These are phyloP conservation scores for Sceloporus undulatus DNA, from an alignment of 2,113 vertebrate genomes.

Conservation along the genomic window DNA sequence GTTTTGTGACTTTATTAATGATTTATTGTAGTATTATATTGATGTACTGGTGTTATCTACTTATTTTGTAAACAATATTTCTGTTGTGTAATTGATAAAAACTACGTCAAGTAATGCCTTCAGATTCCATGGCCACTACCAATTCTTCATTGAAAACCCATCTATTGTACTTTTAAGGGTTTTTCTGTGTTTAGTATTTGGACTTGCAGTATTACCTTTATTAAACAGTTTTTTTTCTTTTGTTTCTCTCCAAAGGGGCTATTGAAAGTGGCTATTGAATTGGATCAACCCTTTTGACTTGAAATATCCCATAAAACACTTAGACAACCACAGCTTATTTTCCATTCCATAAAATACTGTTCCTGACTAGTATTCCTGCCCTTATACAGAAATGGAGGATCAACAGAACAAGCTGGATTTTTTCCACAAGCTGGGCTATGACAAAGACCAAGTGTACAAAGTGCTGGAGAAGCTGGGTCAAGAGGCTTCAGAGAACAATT, in stretches of 20 bases:
- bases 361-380: background rate
- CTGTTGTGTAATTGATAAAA: background rate
- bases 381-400: conserved; percentile 68
- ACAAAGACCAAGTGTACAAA: conserved; percentile 80
- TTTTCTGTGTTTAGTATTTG: background rate
- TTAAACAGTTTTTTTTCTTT: background rate
- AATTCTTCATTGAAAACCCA: background rate
- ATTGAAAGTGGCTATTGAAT: background rate
- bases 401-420: conserved; percentile 84
- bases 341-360: conserved; percentile 19
- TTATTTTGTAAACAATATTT: background rate
- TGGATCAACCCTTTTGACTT: conserved; percentile 18
- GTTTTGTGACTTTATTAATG: background rate
- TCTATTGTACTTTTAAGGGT: background rate
- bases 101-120: background rate
- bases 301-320: background rate
- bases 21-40: background rate
- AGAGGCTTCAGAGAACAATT: conserved; percentile 89
- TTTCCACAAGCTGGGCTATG: conserved; percentile 90
- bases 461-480: conserved; percentile 86
- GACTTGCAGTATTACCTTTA: conserved; percentile 3
- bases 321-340: conserved; percentile 37
- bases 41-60: background rate
- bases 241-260: conserved; percentile 33
- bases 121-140: background rate